A percentile compares a stretch with the other conserved stretches of the same genome.
phyloP scores from a whole-genome alignment of 1,140 invertebrate genomes.

The Drosophila sulfurigaster region DNA sequence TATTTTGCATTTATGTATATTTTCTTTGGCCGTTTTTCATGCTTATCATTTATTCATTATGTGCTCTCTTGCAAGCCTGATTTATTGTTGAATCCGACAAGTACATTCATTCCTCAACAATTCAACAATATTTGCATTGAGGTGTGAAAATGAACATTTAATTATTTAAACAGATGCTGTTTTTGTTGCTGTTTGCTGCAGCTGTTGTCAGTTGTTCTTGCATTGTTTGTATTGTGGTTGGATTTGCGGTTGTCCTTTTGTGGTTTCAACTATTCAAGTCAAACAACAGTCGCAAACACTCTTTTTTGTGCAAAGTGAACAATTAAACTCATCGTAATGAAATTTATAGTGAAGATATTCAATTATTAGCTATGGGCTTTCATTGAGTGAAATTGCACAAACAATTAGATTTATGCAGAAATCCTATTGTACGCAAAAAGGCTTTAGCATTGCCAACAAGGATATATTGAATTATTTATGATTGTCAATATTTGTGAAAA shows the following conservation, averaged over 20 bases:
- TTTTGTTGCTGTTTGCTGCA: conserved; percentile 24
- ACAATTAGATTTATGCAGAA: conserved; percentile 51
- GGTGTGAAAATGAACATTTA: conserved; percentile 68
- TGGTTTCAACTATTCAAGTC: conserved; percentile 5
- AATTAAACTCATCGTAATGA: background rate
- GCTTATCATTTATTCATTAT: conserved; percentile 74
- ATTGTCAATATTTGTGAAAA: conserved; percentile 56
- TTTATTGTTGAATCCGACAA: conserved; percentile 44
- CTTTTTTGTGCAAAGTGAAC: background rate
- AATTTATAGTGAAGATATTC: background rate
- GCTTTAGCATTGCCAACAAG: conserved; percentile 31
- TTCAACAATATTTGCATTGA: conserved; percentile 65
- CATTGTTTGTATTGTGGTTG: conserved; percentile 29
- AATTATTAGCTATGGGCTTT: background rate
- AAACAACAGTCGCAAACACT: background rate
- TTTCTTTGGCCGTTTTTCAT: conserved; percentile 33
- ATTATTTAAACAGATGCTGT: conserved; percentile 63
- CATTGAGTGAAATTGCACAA: conserved; percentile 11
- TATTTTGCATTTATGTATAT: conserved; percentile 23
- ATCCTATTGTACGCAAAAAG: conserved; percentile 14
- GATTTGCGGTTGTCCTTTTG: conserved; percentile 44
- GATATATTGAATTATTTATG: conserved; percentile 62
- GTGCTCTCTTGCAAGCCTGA: conserved; percentile 36
- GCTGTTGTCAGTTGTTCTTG: conserved; percentile 15
- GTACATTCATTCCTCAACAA: conserved; percentile 51